Evolutionary conservation across 2,888 invertebrate species (phyloP).

Genomic region (Amphipyra tragopoginis): DNA sequence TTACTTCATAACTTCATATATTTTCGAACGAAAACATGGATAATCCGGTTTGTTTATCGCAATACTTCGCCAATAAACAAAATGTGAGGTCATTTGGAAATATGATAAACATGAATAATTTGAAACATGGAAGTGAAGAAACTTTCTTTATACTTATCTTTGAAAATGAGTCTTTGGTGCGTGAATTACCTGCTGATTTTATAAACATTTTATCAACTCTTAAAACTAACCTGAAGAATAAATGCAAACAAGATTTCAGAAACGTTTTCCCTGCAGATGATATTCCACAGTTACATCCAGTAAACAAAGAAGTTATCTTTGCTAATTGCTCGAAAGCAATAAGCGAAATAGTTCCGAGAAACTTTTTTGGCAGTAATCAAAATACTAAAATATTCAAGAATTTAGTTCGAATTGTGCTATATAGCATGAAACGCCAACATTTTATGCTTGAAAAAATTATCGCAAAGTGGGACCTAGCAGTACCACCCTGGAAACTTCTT

Average conservation of each 20-base stretch:
- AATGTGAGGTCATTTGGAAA: conserved; percentile 79
- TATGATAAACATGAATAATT: conserved; percentile 68
- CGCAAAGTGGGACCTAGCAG: conserved; percentile 74
- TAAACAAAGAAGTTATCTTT: conserved; percentile 73
- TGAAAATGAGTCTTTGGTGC: conserved; percentile 63
- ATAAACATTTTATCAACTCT: conserved; percentile 62
- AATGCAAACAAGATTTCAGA: conserved; percentile 75
- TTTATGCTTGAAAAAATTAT: conserved; percentile 66
- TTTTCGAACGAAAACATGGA: conserved; percentile 57
- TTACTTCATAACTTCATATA: no score
- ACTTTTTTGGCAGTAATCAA: conserved; percentile 72
- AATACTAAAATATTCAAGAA: conserved; percentile 78
- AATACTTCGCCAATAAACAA: conserved; percentile 82
- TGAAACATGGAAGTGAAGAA: conserved; percentile 63
- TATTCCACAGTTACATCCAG: conserved; percentile 57
- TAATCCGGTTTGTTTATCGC: conserved; percentile 73
- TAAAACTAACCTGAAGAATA: conserved; percentile 68
- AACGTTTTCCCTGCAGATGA: conserved; percentile 64
- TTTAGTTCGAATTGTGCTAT: conserved; percentile 69
- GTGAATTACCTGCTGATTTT: conserved; percentile 65
- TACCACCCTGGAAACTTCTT: conserved; percentile 69
- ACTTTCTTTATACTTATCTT: conserved; percentile 65
- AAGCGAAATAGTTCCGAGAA: conserved; percentile 74
- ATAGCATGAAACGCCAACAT: conserved; percentile 82
- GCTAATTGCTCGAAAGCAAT: conserved; percentile 69